Base-by-base conservation (phyloP, 2,113 vertebrate species). In the Tamias sibiricus region DNA sequence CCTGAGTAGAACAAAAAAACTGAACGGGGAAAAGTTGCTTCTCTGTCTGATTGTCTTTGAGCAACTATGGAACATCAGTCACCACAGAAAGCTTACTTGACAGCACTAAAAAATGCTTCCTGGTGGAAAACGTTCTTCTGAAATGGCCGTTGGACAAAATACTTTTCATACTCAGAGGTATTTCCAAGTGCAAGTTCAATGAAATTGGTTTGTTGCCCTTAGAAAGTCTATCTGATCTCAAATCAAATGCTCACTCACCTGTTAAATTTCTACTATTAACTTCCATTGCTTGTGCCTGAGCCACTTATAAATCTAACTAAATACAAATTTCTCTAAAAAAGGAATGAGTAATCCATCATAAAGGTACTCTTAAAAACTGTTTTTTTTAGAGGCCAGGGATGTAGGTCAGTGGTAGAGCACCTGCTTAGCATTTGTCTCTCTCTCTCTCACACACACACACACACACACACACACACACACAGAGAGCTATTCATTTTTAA, bases 201-300 rank as follows among this genome's bases (percentile, higher is more conserved):
- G 52, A 87, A 87, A 76, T 96, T 86, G 57, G 77, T 90, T 90
- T 92, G 32, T 80, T 66, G 28, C 89, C 12, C 22, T 59, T 57
- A 62, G n/a, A 92, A 95, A 80, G 4, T 4, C n/a, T 24, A 17
- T 68, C n/a, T 93, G 28, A 89, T 93, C 54, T 91, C 54, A 87
- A 87, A 47, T 87, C 26, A 92, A 71, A 91, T 32, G 91, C 32
- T 90, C 17, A 52, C 89, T 82, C 71, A 2, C 22, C 62, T 80
- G 30, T 74, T 69, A 86, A 82, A 57, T 91, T 80, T 26, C 28
- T 52, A 57, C 35, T 3, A 1, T 81, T 89, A 66, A 3, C 88
- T 91, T 97, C 64, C 52, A 79, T 89, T 91, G 19, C 42, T 62
- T 95, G 19, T 22, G 44, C 59, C 86, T 89, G 94, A 86, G 20